Conservation (phyloP, 2,888 invertebrate species). For the Lasioglossum malachurum region DNA sequence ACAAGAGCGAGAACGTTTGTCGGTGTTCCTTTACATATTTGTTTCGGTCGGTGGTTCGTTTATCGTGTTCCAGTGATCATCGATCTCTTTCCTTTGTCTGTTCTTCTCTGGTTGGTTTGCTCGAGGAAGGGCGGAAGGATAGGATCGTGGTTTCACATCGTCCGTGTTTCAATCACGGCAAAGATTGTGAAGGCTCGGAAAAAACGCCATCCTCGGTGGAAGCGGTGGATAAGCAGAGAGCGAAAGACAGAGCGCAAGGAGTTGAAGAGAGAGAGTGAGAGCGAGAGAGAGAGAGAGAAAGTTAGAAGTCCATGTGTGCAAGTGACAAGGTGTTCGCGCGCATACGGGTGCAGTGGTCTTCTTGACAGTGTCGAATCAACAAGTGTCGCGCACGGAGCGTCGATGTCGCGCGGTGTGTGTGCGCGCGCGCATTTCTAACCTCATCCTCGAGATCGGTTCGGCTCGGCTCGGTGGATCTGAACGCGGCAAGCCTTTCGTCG, state of each 20-base stretch:
- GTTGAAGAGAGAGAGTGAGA: conserved; percentile 7
- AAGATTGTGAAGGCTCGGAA: conserved; percentile 38
- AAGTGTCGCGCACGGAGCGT: conserved; percentile 68
- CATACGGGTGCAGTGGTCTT: conserved; percentile 55
- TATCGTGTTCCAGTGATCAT: conserved; percentile 17
- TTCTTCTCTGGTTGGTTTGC: background rate
- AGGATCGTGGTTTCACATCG: conserved; percentile 38
- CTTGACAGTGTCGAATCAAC: conserved; percentile 75
- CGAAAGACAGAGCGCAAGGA: conserved; percentile 10
- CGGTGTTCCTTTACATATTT: conserved; percentile 14
- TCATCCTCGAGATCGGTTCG: conserved; percentile 51
- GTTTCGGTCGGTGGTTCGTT: conserved; percentile 6
- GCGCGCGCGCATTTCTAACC: conserved; percentile 64
- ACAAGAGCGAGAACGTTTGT: conserved; percentile 44
- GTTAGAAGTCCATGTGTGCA: conserved; percentile 41
- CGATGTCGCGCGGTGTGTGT: conserved; percentile 53
- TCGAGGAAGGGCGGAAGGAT: conserved; percentile 35
- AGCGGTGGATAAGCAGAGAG: conserved; percentile 15
- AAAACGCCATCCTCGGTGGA: conserved; percentile 50
- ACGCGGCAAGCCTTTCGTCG: conserved; percentile 22
- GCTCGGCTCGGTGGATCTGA: conserved; percentile 10
- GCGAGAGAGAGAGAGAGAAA: conserved; percentile 35
- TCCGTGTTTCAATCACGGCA: conserved; percentile 39
- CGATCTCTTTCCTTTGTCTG: background rate
- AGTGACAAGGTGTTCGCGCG: conserved; percentile 44